Base-by-base conservation (phyloP, 1,140 invertebrate species). In the Panagrolaimus sp. region DNA sequence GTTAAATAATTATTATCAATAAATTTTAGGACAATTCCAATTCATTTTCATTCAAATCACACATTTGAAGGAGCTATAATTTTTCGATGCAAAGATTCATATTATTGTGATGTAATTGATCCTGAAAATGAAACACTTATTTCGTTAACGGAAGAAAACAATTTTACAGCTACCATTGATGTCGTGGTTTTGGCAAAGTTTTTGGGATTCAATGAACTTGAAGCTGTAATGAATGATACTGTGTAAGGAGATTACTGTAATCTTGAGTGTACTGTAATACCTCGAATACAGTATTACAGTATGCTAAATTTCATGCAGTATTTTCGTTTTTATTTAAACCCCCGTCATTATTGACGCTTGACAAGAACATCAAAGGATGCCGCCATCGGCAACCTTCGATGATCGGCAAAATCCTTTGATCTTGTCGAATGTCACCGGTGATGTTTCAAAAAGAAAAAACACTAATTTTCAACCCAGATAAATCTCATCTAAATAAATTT, bases 161-260 rank as follows among this genome's bases (percentile, higher is more conserved):
- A 58, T 6, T 58, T 58, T 58, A 58, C 52, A 24, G 17, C 21
- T 21, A 28, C 28, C 0, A 58, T 58, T 58, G 52, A 58, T 14
- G 52, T 58, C 8, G 52, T 58, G 1, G 52, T 58, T 12, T 12
- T 26, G 4, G 52, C 52, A 58, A 58, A 58, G n/a, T 58, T 58
- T 58, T 14, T 58, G 14, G 52, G 52, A 17, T 58, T 58, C 10
- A 21, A 21, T 58, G 12, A 58, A 26, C 28, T 58, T 8, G 52
- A 58, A 24, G 28, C 28, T 58, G 52, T 58, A 12, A 28, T 12
- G 21, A 21, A 17, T 21, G 28, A 58, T 58, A 28, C 28, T 1
- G 28, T 21, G 52, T 58, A 28, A 58, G 52, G 1, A 2, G 10
- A 8, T 52, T n/a, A n/a, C n/a, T n/a, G n/a, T n/a, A n/a, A n/a